Evolutionary conservation across 1,140 invertebrate genomes (phyloP).

Genomic region (Ptiloglossa arizonensis): DNA sequence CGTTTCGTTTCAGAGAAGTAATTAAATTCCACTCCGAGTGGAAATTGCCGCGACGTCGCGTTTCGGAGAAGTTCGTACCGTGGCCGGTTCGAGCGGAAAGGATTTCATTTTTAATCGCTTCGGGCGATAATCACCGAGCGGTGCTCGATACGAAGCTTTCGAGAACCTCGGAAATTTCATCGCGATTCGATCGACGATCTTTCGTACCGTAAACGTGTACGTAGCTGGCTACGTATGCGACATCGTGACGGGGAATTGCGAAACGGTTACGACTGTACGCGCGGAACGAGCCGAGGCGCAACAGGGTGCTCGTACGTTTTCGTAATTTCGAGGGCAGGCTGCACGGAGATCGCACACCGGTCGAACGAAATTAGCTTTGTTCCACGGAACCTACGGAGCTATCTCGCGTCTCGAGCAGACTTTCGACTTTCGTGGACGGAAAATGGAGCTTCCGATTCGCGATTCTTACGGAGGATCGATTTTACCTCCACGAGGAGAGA

Average conservation of each 20-base stretch:
- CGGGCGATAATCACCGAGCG: too few species aligned
- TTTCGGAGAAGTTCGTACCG: background rate
- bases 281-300: slow-evolving; percentile 25
- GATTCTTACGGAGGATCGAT: too few species aligned
- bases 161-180: too few species aligned
- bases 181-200: background rate
- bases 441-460: too few species aligned
- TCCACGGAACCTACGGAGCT: slow-evolving; percentile 7
- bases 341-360: slow-evolving; percentile 3
- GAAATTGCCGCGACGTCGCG: slow-evolving; percentile 15
- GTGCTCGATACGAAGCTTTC: too few species aligned
- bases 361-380: slow-evolving; percentile 10
- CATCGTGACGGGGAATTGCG: background rate
- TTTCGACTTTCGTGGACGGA: background rate
- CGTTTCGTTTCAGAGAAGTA: slow-evolving; percentile 6
- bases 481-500: too few species aligned
- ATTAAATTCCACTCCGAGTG: slow-evolving; percentile 1
- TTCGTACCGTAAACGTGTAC: background rate
- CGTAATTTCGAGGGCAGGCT: slow-evolving; percentile 35
- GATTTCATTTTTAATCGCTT: background rate
- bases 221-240: too few species aligned
- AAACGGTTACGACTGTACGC: slow-evolving; percentile 2
- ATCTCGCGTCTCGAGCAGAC: slow-evolving; percentile 31
- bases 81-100: too few species aligned
- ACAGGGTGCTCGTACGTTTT: slow-evolving; percentile 54